These are phyloP conservation scores for Trichonephila clavata DNA, from an alignment of 1,140 invertebrate species.

Conservation along the genomic window DNA sequence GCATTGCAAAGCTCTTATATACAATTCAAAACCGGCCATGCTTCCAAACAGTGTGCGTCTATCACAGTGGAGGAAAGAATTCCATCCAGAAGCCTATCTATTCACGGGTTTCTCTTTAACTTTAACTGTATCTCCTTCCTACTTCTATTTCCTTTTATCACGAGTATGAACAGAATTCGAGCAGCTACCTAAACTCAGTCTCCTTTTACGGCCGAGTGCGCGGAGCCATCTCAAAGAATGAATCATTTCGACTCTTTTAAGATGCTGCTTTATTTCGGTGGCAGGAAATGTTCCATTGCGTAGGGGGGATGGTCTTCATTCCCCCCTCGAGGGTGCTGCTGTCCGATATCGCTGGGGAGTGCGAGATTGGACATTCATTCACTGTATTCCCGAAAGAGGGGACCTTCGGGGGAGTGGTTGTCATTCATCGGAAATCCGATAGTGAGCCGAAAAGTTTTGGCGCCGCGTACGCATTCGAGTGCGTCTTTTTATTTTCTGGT, in stretches of 20 bases:
- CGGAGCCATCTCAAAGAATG: not conserved
- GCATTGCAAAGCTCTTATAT: no score
- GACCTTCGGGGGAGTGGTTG: not conserved
- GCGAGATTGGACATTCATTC: slow-evolving; percentile 18
- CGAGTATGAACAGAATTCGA: not conserved
- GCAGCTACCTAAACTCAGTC: not conserved
- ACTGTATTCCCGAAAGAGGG: slow-evolving; percentile 1
- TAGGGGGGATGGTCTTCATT: not conserved
- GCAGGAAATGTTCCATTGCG: slow-evolving; percentile 18
- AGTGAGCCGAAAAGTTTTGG: not conserved
- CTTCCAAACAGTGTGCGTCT: no score
- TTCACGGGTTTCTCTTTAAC: not conserved
- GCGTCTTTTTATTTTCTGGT: no score
- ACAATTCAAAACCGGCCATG: no score
- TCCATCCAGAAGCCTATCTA: not conserved
- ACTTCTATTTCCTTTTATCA: not conserved
- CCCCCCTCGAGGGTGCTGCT: not conserved
- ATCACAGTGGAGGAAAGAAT: not conserved
- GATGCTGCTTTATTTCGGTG: not conserved
- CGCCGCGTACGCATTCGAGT: not conserved
- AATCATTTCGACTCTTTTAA: slow-evolving; percentile 24
- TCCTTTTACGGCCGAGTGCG: not conserved
- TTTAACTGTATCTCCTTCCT: not conserved
- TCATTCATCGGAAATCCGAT: slow-evolving; percentile 17
- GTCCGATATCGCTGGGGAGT: slow-evolving; percentile 7